These are phyloP conservation scores for Eonycteris spelaea DNA, from an alignment of 2,113 vertebrate genomes.

Conservation along the genomic window DNA sequence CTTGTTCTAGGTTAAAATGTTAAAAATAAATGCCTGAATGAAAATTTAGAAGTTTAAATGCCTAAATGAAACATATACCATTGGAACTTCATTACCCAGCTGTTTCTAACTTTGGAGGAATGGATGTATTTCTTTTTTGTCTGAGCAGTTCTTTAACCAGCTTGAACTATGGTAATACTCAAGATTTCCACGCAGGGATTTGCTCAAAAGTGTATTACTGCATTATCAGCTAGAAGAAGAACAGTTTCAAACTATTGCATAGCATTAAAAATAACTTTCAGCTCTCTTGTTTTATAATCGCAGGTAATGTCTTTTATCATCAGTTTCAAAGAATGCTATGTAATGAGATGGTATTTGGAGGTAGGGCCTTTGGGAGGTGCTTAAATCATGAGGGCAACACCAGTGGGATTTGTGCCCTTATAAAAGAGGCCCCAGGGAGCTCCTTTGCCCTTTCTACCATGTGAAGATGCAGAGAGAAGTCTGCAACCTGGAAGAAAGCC, in stretches of 20 bases:
- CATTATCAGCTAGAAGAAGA: not conserved
- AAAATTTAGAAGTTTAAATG: not conserved
- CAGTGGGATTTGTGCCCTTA: not conserved
- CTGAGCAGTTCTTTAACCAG: not conserved
- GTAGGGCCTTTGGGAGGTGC: not conserved
- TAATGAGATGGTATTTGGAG: not conserved
- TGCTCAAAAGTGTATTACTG: not conserved
- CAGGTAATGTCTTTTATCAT: not conserved
- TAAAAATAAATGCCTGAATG: not conserved
- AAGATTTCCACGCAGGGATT: not conserved
- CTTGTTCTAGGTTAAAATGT: not conserved
- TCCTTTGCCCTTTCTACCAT: not conserved
- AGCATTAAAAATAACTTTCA: not conserved
- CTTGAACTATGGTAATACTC: not conserved
- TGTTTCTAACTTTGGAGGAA: not conserved
- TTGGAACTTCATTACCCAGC: not conserved
- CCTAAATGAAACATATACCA: not conserved
- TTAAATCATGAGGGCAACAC: not conserved
- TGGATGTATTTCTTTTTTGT: not conserved
- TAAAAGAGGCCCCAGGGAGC: not conserved
- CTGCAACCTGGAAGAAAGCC: not conserved
- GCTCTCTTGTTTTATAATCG: constrained; percentile 22
- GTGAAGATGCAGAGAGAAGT: not conserved
- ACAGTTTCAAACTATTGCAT: not conserved
- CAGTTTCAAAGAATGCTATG: not conserved